Conservation (phyloP, 2,888 invertebrate species). For the Coenonympha arcania region DNA sequence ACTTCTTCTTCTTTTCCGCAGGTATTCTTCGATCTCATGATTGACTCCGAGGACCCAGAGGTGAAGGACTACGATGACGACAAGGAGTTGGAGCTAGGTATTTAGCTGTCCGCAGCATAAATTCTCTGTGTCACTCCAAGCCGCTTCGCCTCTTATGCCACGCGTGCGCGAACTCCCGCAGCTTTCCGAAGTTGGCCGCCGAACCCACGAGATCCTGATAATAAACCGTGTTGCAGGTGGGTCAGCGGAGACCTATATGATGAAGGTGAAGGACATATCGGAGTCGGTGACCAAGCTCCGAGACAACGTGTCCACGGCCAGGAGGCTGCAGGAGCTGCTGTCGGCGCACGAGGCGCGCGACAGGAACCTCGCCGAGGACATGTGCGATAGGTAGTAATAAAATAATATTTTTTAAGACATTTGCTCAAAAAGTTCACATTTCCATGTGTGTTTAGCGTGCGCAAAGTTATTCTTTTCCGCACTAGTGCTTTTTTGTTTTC, state of each 20-base stretch:
- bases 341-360: conserved; percentile 82
- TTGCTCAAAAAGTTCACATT: no score
- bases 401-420: no score
- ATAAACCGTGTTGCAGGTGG: conserved; percentile 43
- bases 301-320: conserved; percentile 74
- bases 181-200: no score
- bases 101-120: no score
- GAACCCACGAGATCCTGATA: no score
- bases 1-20: conserved; percentile 30
- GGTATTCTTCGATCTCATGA: conserved; percentile 83
- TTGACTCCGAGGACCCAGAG: conserved; percentile 75
- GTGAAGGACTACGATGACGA: conserved; percentile 68
- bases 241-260: conserved; percentile 54
- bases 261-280: conserved; percentile 76
- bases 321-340: conserved; percentile 78
- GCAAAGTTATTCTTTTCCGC: no score
- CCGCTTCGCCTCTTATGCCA: no score
- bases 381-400: conserved; percentile 75
- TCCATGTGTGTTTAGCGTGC: no score
- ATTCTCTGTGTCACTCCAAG: no score
- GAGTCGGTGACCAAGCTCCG: conserved; percentile 78
- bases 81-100: conserved; percentile 65
- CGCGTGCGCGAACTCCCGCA: no score
- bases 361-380: conserved; percentile 85
- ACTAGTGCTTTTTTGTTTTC: no score